Base-by-base conservation (phyloP, 2,797 vertebrate genomes). In the Tragopan temminckii region DNA sequence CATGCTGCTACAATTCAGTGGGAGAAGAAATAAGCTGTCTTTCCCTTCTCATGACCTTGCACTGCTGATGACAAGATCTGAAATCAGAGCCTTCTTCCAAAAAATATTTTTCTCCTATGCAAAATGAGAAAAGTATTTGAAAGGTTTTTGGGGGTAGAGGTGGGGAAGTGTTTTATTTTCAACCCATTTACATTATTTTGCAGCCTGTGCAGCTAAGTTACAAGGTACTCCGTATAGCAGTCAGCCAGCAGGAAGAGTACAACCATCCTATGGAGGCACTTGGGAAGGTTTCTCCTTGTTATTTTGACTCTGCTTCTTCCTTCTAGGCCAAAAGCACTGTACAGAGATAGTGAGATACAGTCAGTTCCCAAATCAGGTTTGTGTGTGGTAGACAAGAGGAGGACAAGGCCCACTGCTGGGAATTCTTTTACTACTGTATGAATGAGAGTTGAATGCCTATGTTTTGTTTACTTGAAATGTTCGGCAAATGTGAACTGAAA, bases 341-440 rank as follows among this genome's bases (percentile, higher is more conserved):
- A 50, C 19, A n/a, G 64, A 20, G 10, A 5, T 0, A 6, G 36
- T 62, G 25, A 75, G n/a, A 43, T 19, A 59, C 1, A 0, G 7
- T 88, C n/a, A 23, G 23, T 62, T 88, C 52, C 25, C 13, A 21
- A 53, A 61, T 13, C 5, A 5, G 45, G 4, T 52, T 46, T 85
- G 7, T 19, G 1, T 59, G 40, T 71, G 27, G 23, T 58, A 75
- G 27, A 19, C 2, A 23, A 33, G 33, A 66, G n/a, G 12, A 83
- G 25, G 35, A 58, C n/a, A 53, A 13, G 64, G 15, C 23, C 57
- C n/a, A 2, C 52, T 79, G 23, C 62, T 80, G 57, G n/a, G 18
- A 84, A 29, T 42, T 29, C 25, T 20, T 31, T 48, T 67, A 19
- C 4, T 11, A 33, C 2, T 61, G 25, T 29, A 8, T 52, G 64